phyloP scores from a whole-genome alignment of 2,888 invertebrate genomes.

The Tetropium fuscum region DNA sequence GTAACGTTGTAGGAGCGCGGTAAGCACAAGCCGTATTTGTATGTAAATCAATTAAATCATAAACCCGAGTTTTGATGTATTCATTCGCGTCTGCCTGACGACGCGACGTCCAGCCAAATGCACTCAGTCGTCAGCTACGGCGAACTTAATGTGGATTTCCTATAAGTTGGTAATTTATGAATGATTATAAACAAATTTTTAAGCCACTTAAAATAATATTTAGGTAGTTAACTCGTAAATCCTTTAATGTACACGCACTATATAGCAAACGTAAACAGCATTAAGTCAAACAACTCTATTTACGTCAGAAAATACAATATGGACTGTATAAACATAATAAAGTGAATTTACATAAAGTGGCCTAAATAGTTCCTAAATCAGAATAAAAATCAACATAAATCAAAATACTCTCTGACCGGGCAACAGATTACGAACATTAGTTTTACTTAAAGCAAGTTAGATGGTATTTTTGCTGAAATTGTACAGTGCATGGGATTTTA shows the following conservation, averaged over 20 bases:
- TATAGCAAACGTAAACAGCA: conserved; percentile 42
- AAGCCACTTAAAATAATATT: conserved; percentile 49
- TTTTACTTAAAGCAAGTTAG: conserved; percentile 37
- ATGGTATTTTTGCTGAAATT: conserved; percentile 4
- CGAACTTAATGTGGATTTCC: conserved; percentile 28
- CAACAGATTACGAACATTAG: conserved; percentile 38
- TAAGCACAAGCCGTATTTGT: no score
- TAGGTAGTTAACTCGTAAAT: conserved; percentile 46
- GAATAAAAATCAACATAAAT: conserved; percentile 45
- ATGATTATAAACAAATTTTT: conserved; percentile 46
- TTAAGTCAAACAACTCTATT: conserved; percentile 49
- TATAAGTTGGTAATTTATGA: conserved; percentile 34
- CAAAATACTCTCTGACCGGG: conserved; percentile 26
- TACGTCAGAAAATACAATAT: conserved; percentile 41
- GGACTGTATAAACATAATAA: conserved; percentile 47
- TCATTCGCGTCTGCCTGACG: no score
- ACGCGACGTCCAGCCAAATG: no score
- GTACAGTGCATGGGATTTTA: conserved; percentile 11
- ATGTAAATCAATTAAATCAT: no score
- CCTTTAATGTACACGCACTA: conserved; percentile 26
- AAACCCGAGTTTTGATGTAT: no score
- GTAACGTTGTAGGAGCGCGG: no score
- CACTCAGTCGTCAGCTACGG: no score
- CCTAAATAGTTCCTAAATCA: conserved; percentile 51
- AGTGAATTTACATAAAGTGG: conserved; percentile 44